Base-by-base conservation (phyloP, 2,113 vertebrate genomes). In the Myotis yumanensis region DNA sequence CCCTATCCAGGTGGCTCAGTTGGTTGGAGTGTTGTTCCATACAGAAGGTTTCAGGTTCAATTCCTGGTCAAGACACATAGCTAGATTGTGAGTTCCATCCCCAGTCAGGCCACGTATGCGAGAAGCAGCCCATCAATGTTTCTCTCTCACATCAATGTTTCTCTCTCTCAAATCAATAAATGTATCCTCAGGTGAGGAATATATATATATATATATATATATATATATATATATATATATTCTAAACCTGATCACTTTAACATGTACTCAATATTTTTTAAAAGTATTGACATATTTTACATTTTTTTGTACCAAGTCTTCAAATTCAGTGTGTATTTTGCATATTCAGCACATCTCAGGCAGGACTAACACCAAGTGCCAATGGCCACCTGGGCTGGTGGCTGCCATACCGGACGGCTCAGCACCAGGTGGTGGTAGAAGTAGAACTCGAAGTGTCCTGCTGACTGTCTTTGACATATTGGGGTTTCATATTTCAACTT, bases 301-400 rank as follows among this genome's bases (percentile, higher is more conserved):
- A 28, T 79, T 30, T 51, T 37, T 4, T 92, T 89, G 43, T 12
- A 32, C 10, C 48, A 54, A 35, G 22, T 66, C 11, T 89, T 76
- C 16, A 52, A 46, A 23, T 43, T 28, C 32, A 46, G 7, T 37
- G 5, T 57, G 57, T 18, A 22, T 52, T 62, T 73, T 35, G 18
- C 5, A 6, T 0, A 1, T 11, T 12, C 9, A 14, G 28, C 57
- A 48, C 20, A n/a, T 89, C 6, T 18, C 62, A 32, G 3, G 14
- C 43, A 52, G 85, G 73, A 28, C 46, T 46, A 30, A 52, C 0
- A 5, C 23, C 1, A 22, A n/a, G 46, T 28, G 1, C 17, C 62
- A 37, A 7, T 0, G 46, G 52, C 59, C 14, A 2, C 51, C 0
- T 4, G 11, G 30, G 10, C 30, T 18, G n/a, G 20, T 25, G 37